Percentiles rank a stretch among this genome's conserved stretches.
These are phyloP conservation scores for Spilosoma lubricipeda DNA, from an alignment of 2,888 invertebrate species.

Conservation along the genomic window DNA sequence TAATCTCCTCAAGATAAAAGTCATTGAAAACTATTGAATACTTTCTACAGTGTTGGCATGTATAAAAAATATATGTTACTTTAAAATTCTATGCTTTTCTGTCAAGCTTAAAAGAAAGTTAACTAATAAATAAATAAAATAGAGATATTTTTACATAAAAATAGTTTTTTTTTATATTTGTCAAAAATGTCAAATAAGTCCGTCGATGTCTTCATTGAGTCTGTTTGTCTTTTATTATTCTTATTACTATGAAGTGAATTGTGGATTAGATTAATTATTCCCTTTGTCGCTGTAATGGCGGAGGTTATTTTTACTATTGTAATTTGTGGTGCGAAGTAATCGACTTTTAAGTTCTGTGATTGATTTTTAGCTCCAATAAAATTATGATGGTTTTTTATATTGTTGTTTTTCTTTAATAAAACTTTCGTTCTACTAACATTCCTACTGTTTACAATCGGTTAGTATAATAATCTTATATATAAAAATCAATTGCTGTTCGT, in stretches of 20 bases:
- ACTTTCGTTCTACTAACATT: too few species aligned
- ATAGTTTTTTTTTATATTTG: not conserved
- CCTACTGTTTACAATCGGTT: too few species aligned
- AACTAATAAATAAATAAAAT: not conserved
- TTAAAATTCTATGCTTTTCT: not conserved
- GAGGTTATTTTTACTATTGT: slow-evolving; percentile 30
- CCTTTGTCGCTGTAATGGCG: slow-evolving; percentile 30
- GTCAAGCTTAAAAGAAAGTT: not conserved
- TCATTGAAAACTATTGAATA: not conserved
- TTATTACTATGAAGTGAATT: slow-evolving; percentile 16
- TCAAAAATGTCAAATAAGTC: not conserved
- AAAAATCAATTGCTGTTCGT: too few species aligned
- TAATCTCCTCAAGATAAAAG: not conserved
- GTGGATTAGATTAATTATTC: slow-evolving; percentile 15
- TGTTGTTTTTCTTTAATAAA: slow-evolving; percentile 16
- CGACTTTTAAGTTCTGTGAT: slow-evolving; percentile 51
- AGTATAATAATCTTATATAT: too few species aligned
- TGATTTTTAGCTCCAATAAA: slow-evolving; percentile 51
- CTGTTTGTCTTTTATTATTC: not conserved
- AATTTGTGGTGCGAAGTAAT: slow-evolving; percentile 38
- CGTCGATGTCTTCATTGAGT: too few species aligned
- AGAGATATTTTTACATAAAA: not conserved
- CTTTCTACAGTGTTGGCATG: not conserved
- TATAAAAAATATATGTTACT: not conserved
- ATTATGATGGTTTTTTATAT: slow-evolving; percentile 33